These are phyloP conservation scores for Gadus macrocephalus DNA, from an alignment of 2,113 vertebrate species.

Conservation along the genomic window DNA sequence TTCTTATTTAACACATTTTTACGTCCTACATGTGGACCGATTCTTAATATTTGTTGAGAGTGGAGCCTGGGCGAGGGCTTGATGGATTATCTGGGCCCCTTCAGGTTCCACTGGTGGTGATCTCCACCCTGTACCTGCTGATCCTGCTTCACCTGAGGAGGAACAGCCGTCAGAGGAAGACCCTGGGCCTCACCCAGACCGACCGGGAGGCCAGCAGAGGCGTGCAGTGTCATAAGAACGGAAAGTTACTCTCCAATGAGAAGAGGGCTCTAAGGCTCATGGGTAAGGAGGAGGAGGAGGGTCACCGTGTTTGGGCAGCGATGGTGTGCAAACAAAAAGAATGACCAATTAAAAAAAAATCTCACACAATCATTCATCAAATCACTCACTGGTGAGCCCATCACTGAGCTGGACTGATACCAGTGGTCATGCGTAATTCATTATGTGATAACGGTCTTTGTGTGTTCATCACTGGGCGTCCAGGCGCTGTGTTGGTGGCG, in stretches of 20 bases:
- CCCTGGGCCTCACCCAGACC: conserved; percentile 60
- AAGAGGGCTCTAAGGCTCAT: conserved; percentile 71
- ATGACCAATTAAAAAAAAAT: too few species aligned
- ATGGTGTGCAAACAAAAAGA: too few species aligned
- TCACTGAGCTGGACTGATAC: too few species aligned
- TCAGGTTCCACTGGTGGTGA: conserved; percentile 64
- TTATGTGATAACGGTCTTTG: too few species aligned
- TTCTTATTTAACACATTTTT: too few species aligned
- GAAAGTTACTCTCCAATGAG: conserved; percentile 66
- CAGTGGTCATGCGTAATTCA: too few species aligned
- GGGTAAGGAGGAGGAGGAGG: conserved; percentile 52
- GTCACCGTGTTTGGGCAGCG: too few species aligned
- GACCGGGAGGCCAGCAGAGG: conserved; percentile 40
- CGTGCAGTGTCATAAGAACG: conserved; percentile 48
- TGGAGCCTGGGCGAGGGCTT: too few species aligned
- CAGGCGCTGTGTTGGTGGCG: conserved; percentile 70
- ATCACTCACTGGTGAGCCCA: too few species aligned
- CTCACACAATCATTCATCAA: too few species aligned
- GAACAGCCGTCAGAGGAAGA: conserved; percentile 64
- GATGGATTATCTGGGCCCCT: neutral
- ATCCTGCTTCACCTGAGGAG: conserved; percentile 64
- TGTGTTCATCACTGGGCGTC: conserved; percentile 4
- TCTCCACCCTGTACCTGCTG: conserved; percentile 69
- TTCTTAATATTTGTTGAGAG: too few species aligned
- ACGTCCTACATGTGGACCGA: too few species aligned